Percentiles rank a stretch among this genome's conserved stretches.
phyloP scores from a whole-genome alignment of 2,797 vertebrate genomes.

The Trachops cirrhosus region DNA sequence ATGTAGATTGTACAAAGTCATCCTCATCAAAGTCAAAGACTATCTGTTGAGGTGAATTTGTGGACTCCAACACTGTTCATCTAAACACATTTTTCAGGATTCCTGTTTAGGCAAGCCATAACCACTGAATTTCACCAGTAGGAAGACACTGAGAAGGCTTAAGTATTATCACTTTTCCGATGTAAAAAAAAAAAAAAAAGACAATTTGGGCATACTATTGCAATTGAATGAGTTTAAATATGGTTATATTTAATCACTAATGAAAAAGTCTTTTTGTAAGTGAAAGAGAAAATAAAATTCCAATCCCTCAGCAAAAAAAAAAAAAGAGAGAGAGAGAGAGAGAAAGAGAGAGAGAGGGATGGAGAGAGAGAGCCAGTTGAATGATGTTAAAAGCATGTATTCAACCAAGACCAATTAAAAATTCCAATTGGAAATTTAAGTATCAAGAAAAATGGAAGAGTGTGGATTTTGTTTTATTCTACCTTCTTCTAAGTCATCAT shows the following conservation, averaged over 20 bases:
- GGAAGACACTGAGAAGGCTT: background rate
- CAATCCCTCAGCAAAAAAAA: background rate
- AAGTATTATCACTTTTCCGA: background rate
- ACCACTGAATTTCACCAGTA: background rate
- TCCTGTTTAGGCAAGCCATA: background rate
- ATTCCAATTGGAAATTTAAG: slow-evolving; percentile 3
- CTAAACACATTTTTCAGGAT: background rate
- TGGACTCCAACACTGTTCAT: background rate
- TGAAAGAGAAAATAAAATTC: slow-evolving; percentile 42
- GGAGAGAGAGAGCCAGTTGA: background rate
- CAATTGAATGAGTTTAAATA: slow-evolving; percentile 18
- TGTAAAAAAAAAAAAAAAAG: slow-evolving; percentile 32
- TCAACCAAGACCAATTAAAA: slow-evolving; percentile 26
- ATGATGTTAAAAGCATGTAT: slow-evolving; percentile 25
- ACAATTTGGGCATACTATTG: background rate
- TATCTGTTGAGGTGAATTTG: background rate
- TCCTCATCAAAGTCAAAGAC: background rate
- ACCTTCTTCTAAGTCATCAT: slow-evolving; percentile 34
- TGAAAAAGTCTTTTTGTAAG: slow-evolving; percentile 6
- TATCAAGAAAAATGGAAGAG: slow-evolving; percentile 28
- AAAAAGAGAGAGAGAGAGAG: no score
- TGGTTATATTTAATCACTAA: slow-evolving; percentile 33
- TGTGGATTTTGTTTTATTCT: slow-evolving; percentile 15
- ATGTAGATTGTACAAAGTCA: background rate
- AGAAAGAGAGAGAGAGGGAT: background rate